Evolutionary conservation across 2,888 invertebrate species (phyloP).

Genomic region (Cabera pusaria): DNA sequence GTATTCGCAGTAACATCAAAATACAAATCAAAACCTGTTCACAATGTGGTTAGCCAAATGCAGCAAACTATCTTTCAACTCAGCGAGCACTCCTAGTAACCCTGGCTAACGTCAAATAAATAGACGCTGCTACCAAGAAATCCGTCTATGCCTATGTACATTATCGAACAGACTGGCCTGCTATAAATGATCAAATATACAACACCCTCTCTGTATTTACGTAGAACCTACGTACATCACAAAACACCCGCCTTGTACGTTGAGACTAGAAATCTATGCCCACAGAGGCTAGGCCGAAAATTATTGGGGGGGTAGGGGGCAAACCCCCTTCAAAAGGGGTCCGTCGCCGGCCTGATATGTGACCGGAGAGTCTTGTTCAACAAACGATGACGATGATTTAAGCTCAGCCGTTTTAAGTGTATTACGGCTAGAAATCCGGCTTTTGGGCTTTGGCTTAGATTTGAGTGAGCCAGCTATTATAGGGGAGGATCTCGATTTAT

Average conservation of each 20-base stretch:
- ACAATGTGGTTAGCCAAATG: too few species aligned
- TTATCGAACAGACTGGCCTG: slow-evolving; percentile 20
- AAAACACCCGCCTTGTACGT: slow-evolving; percentile 66
- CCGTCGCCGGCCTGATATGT: slow-evolving; percentile 77
- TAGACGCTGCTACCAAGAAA: slow-evolving; percentile 22
- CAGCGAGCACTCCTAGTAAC: too few species aligned
- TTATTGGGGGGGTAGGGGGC: slow-evolving; percentile 56
- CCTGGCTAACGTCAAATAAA: slow-evolving; percentile 1
- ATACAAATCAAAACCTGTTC: too few species aligned
- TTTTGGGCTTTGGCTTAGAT: slow-evolving; percentile 75
- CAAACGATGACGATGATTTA: slow-evolving; percentile 84
- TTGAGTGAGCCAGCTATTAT: slow-evolving; percentile 76
- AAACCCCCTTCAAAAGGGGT: slow-evolving; percentile 27
- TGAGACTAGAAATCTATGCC: slow-evolving; percentile 75
- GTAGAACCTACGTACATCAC: slow-evolving; percentile 52
- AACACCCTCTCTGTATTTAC: slow-evolving; percentile 54
- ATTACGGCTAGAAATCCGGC: slow-evolving; percentile 80
- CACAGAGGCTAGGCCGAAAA: slow-evolving; percentile 69
- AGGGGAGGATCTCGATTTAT: slow-evolving; percentile 70
- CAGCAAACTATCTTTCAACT: too few species aligned
- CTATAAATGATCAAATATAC: slow-evolving; percentile 55
- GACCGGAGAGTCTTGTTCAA: slow-evolving; percentile 83
- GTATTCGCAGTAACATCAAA: too few species aligned
- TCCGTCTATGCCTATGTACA: slow-evolving; percentile 19
- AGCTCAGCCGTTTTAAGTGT: slow-evolving; percentile 82